Evolutionary conservation across 2,888 invertebrate genomes (phyloP).

Genomic region (Harpalus rufipes): DNA sequence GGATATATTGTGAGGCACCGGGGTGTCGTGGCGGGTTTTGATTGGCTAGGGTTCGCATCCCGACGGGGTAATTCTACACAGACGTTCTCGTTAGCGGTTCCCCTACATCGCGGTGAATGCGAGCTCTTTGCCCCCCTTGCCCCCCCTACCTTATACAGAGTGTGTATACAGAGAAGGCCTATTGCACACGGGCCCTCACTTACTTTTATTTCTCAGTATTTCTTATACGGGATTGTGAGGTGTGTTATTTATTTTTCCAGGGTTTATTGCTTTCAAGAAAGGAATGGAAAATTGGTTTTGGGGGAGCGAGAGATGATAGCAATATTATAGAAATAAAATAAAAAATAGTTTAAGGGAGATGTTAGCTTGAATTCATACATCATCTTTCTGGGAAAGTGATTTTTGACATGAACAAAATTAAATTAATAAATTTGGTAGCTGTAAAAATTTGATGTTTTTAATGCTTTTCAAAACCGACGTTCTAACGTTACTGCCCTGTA

Average conservation of each 20-base stretch:
- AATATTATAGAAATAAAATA: background rate
- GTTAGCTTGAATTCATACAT: too few relatives aligned
- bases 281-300: slow-evolving; percentile 40
- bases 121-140: background rate
- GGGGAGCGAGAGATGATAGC: background rate
- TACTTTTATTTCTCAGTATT: slow-evolving; percentile 51
- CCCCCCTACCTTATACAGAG: background rate
- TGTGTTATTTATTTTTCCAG: slow-evolving; percentile 40
- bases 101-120: slow-evolving; percentile 60
- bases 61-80: slow-evolving; percentile 64
- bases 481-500: too few relatives aligned
- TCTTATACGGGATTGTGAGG: slow-evolving; percentile 19
- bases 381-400: too few relatives aligned
- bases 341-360: background rate
- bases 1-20: slow-evolving; percentile 65
- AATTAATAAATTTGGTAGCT: too few relatives aligned
- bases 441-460: too few relatives aligned
- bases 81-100: slow-evolving; percentile 66
- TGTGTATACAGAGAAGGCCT: slow-evolving; percentile 12
- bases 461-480: too few relatives aligned
- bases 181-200: slow-evolving; percentile 27
- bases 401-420: too few relatives aligned
- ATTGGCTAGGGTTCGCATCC: slow-evolving; percentile 65
- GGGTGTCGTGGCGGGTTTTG: slow-evolving; percentile 67
- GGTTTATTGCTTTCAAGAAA: slow-evolving; percentile 39